Evolutionary conservation across 1,140 invertebrate species (phyloP).

Genomic region (Hylaeus anthracinus): DNA sequence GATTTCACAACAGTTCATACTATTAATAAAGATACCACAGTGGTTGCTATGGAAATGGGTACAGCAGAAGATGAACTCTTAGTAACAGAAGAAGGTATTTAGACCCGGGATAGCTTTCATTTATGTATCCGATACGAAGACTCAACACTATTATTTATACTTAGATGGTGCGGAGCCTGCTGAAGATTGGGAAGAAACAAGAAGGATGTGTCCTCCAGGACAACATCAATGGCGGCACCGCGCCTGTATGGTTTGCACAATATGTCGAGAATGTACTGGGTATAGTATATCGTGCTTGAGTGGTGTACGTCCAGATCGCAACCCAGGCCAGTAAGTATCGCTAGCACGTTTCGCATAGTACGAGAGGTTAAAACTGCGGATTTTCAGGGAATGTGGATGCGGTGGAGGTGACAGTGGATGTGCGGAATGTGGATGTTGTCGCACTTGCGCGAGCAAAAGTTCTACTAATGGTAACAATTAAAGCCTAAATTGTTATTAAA

Average conservation of each 20-base stretch:
- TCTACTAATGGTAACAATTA: slow-evolving; percentile 79
- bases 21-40: slow-evolving; percentile 76
- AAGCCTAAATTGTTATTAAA: background rate
- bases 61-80: slow-evolving; percentile 84
- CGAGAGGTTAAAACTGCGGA: slow-evolving; percentile 25
- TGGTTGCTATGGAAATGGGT: slow-evolving; percentile 85
- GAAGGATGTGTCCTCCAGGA: slow-evolving; percentile 85
- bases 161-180: slow-evolving; percentile 68
- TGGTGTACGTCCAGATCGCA: slow-evolving; percentile 88
- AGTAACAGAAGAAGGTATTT: slow-evolving; percentile 74
- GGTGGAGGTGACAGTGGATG: slow-evolving; percentile 97
- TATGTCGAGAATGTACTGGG: slow-evolving; percentile 96
- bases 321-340: slow-evolving; percentile 91
- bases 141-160: slow-evolving; percentile 18
- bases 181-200: slow-evolving; percentile 84
- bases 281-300: slow-evolving; percentile 93
- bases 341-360: background rate
- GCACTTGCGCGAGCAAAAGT: slow-evolving; percentile 90
- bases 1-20: slow-evolving; percentile 86
- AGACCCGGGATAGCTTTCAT: slow-evolving; percentile 9
- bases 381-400: slow-evolving; percentile 93
- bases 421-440: slow-evolving; percentile 94
- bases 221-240: slow-evolving; percentile 91
- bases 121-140: slow-evolving; percentile 9
- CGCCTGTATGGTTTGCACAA: slow-evolving; percentile 93